Evolutionary conservation across 2,888 invertebrate species (phyloP).

Genomic region (Diploptera punctata): DNA sequence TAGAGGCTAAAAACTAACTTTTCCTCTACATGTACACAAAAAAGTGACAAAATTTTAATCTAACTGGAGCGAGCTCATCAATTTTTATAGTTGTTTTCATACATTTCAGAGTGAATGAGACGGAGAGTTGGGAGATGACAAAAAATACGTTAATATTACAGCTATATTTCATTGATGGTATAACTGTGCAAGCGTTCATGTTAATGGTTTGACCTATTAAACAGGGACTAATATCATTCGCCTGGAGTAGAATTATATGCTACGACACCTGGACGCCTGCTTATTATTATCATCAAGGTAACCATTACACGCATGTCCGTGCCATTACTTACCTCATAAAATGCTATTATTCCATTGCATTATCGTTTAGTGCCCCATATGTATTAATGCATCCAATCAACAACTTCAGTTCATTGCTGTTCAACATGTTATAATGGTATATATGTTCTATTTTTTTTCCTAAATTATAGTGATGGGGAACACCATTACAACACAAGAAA

Average conservation of each 20-base stretch:
- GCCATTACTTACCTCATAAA: not conserved
- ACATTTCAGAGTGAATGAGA: not conserved
- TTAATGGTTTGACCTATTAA: conserved; percentile 8
- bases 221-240: not conserved
- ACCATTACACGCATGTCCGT: conserved; percentile 5
- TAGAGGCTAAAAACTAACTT: not conserved
- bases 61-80: conserved; percentile 18
- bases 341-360: not conserved
- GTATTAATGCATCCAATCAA: too few species aligned
- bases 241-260: not conserved
- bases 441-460: too few species aligned
- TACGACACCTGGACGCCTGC: not conserved
- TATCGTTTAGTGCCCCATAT: too few species aligned
- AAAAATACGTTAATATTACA: conserved; percentile 21
- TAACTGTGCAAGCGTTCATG: conserved; percentile 4
- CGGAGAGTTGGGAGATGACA: not conserved
- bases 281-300: conserved; percentile 2
- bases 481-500: too few species aligned
- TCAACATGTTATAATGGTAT: too few species aligned
- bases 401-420: too few species aligned
- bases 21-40: not conserved
- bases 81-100: conserved; percentile 21
- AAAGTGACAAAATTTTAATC: conserved; percentile 22
- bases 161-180: conserved; percentile 15
- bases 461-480: too few species aligned